Base-by-base conservation (phyloP, 2,113 vertebrate genomes). In the Anthoscopus minutus region DNA sequence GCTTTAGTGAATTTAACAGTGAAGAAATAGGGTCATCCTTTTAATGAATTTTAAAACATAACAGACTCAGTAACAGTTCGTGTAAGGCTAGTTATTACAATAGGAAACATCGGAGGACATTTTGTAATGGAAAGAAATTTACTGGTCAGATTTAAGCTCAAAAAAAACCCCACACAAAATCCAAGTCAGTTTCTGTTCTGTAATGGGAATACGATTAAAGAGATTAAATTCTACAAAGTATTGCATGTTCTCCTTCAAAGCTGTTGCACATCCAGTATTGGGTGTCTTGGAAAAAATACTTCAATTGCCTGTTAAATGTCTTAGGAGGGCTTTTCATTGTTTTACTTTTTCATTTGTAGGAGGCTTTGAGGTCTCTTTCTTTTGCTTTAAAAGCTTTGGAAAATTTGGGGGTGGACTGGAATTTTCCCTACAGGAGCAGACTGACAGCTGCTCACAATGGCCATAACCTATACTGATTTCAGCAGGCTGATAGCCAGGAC, bases 381-480 rank as follows among this genome's bases (percentile, higher is more conserved):
- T 90, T 67, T 57, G 16, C 31, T 78, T 62, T 37, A 66, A 73
- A 67, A 56, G 15, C 38, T 80, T 57, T 58, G 23, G 37, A 37
- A 89, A 85, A 27, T 57, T 62, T 65, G 20, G 10, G 4, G 13
- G 20, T 44, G 18, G 24, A 37, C 6, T 47, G 53, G 62, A 33
- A 16, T 57, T 30, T 80, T 83, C 72, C 11, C 42, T 58, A 3
- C 13, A 16, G 62, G n/a, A 60, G 23, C 27, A 83, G 58, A 10
- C 20, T 28, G 67, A n/a, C 0, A 2, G 9, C 30, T 73, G 54
- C 23, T 28, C 28, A 10, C 1, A 1, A 4, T 54, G 31, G 22
- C 24, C 57, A 5, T 14, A 45, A 53, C 23, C n/a, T 79, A 21
- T 23, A 18, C 42, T 42, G 42, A 69, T 50, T 87, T 66, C 70